Evolutionary conservation across 1,140 invertebrate species (phyloP).

Genomic region (Leptinotarsa texana): DNA sequence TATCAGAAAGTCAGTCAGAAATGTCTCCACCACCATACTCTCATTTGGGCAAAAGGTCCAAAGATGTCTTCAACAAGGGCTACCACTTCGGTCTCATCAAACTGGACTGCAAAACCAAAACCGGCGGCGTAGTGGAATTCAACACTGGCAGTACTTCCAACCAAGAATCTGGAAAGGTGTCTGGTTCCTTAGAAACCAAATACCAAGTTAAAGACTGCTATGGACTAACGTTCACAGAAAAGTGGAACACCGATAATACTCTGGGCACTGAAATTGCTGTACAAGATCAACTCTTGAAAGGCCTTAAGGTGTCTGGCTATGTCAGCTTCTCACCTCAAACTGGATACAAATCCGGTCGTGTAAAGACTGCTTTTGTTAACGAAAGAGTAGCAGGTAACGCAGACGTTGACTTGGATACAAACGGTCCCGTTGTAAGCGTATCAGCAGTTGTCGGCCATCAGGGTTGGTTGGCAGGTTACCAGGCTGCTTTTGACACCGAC

Average conservation of each 20-base stretch:
- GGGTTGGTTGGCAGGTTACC: conserved; percentile 82
- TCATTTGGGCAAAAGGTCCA: conserved; percentile 94
- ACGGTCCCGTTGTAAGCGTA: conserved; percentile 83
- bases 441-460: conserved; percentile 82
- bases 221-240: conserved; percentile 94
- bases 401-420: conserved; percentile 87
- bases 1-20: conserved; percentile 87
- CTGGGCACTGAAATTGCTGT: conserved; percentile 89
- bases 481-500: conserved; percentile 88
- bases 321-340: conserved; percentile 93
- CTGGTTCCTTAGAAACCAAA: conserved; percentile 91
- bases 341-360: conserved; percentile 85
- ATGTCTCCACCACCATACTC: conserved; percentile 93
- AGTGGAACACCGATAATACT: conserved; percentile 98
- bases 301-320: conserved; percentile 89
- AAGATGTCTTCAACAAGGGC: conserved; percentile 94
- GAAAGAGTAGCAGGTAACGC: conserved; percentile 84
- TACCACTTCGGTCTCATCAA: conserved; percentile 96
- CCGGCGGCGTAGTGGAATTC: conserved; percentile 89
- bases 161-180: conserved; percentile 88
- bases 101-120: conserved; percentile 93
- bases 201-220: conserved; percentile 92
- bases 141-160: conserved; percentile 84
- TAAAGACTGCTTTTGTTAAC: conserved; percentile 87
- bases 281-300: conserved; percentile 87